Base-by-base conservation (phyloP, 2,113 vertebrate species). In the Lipotes vexillifer region DNA sequence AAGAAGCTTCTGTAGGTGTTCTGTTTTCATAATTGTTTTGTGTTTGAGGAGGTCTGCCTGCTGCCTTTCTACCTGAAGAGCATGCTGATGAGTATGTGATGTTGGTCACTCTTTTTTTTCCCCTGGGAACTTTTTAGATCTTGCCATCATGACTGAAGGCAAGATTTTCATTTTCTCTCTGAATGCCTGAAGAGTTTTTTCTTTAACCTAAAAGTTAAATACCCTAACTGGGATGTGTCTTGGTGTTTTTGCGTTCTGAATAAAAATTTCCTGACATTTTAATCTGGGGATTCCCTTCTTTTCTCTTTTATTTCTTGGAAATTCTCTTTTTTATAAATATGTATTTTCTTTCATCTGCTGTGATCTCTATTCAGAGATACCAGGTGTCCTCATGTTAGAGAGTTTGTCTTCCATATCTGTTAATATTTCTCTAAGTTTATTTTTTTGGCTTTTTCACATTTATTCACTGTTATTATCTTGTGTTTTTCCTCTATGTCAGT, bases 371-470 rank as follows among this genome's bases (percentile, higher is more conserved):
- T 81, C 25, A 29, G 38, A 18, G 36, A 59, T 41, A 18, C 29
- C 46, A 46, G 23, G 52, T 71, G 18, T 57, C 31, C 38, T n/a
- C 44, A 25, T 14, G 5, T 41, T 71, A 25, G 36, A 61, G 66
- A 27, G 29, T 89, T 82, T 59, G 69, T 97, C 93, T 88, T 95
- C 78, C 23, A 41, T 15, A 13, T 83, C 71, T 23, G n/a, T 85
- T 77, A 93, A 23, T 38, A 86, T 85, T 66, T 92, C 66, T 65
- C 71, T 66, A 49, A 29, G 33, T 44, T 57, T n/a, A 9, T 46
- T 41, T 41, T 61, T 81, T 77, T 75, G 3, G 38, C 33, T 44
- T 66, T 93, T 68, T 63, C 31, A 61, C 33, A 65, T 71, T 78
- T 63, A 77, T 27, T 90, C n/a, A 31, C 31, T 75, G 6, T 63